Evolutionary conservation across 2,797 vertebrate genomes (phyloP).

Genomic region (Pseudomugil gertrudae): DNA sequence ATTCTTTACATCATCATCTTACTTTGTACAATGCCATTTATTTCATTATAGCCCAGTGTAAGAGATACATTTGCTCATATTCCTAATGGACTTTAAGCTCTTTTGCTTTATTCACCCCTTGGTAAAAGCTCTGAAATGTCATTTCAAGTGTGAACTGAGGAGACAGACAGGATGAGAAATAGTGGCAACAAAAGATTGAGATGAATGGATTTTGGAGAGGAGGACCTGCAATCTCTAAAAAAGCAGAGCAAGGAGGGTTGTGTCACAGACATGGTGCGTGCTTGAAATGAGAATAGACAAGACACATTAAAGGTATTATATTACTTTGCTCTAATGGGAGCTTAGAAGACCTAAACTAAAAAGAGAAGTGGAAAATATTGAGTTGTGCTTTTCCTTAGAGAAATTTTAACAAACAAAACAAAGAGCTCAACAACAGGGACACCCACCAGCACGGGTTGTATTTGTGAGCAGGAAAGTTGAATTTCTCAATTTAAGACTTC

Average conservation of each 20-base stretch:
- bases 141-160: slow-evolving; percentile 40
- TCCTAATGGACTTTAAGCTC: slow-evolving; percentile 13
- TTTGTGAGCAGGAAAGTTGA: slow-evolving; percentile 7
- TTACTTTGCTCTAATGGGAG: slow-evolving; percentile 50
- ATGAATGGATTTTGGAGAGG: slow-evolving; percentile 55
- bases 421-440: not conserved
- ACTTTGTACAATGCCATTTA: not conserved
- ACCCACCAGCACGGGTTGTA: not conserved
- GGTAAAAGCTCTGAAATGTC: slow-evolving; percentile 39
- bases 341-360: slow-evolving; percentile 32
- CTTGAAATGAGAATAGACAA: slow-evolving; percentile 48
- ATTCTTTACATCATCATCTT: slow-evolving; percentile 1
- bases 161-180: slow-evolving; percentile 46
- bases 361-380: slow-evolving; percentile 5
- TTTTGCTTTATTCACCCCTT: slow-evolving; percentile 17
- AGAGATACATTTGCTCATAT: slow-evolving; percentile 16
- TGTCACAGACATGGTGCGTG: slow-evolving; percentile 18
- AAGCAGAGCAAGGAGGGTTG: slow-evolving; percentile 31
- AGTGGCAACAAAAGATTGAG: slow-evolving; percentile 48
- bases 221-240: slow-evolving; percentile 29
- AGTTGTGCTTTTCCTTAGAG: slow-evolving; percentile 5
- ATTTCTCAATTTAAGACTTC: not conserved
- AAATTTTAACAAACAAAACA: slow-evolving; percentile 21
- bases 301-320: slow-evolving; percentile 58
- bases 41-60: slow-evolving; percentile 6